These are phyloP conservation scores for Holacanthella duospinosa DNA, from an alignment of 2,888 invertebrate genomes.

Conservation along the genomic window DNA sequence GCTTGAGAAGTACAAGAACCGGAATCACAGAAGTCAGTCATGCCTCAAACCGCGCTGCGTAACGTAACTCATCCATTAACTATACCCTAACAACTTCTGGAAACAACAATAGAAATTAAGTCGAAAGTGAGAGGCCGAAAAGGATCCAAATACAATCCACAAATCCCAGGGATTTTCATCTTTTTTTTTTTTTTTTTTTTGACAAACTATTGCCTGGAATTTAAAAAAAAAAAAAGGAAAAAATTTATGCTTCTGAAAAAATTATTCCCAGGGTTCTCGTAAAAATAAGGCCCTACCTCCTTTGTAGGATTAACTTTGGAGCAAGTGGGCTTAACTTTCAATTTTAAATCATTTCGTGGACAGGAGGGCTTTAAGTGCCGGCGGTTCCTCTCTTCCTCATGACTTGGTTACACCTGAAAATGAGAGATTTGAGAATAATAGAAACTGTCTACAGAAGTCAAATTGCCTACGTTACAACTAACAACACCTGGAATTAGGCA, in stretches of 20 bases:
- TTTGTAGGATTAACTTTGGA: background rate
- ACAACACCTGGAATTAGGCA: too few species aligned
- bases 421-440: too few species aligned
- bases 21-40: conserved; percentile 24
- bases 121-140: background rate
- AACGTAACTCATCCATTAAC: conserved; percentile 3
- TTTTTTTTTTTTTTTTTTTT: background rate
- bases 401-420: background rate
- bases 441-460: too few species aligned
- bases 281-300: background rate
- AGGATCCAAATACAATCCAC: background rate
- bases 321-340: background rate
- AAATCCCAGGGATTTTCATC: background rate
- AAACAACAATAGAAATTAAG: background rate
- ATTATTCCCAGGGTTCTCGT: background rate
- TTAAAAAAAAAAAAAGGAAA: background rate
- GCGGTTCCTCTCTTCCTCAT: background rate
- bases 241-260: background rate
- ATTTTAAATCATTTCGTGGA: too few species aligned
- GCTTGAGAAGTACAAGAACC: conserved; percentile 15
- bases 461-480: too few species aligned
- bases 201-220: too few species aligned
- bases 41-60: conserved; percentile 11
- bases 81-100: background rate
- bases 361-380: background rate